Evolutionary conservation across 2,888 invertebrate species (phyloP).

Genomic region (Lepidonotus clava): DNA sequence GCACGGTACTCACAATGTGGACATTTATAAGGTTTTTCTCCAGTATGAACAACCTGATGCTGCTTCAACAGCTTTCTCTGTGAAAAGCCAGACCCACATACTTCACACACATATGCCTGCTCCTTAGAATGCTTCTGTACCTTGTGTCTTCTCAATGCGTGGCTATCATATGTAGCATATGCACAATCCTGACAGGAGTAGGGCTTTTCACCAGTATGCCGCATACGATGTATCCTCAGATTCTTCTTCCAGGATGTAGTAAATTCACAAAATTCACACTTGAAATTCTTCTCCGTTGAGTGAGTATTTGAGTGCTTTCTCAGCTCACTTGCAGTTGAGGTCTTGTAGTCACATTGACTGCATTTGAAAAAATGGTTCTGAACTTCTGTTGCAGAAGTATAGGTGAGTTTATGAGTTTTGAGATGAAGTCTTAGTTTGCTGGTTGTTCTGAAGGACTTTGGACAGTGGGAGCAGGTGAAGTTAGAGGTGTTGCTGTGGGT

Average conservation of each 20-base stretch:
- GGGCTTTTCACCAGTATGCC: slow-evolving; percentile 46
- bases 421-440: background rate
- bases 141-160: slow-evolving; percentile 13
- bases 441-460: slow-evolving; percentile 4
- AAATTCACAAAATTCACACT: slow-evolving; percentile 52
- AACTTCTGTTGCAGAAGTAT: background rate
- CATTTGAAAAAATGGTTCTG: background rate
- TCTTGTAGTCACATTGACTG: slow-evolving; percentile 18
- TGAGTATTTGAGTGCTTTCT: slow-evolving; percentile 2
- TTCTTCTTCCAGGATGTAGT: slow-evolving; percentile 50
- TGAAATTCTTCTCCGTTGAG: slow-evolving; percentile 43
- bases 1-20: slow-evolving; percentile 28
- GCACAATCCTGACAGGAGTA: slow-evolving; percentile 36
- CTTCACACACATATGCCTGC: slow-evolving; percentile 4
- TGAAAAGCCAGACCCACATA: slow-evolving; percentile 9
- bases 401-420: background rate
- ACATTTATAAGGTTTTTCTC: slow-evolving; percentile 48
- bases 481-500: background rate
- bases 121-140: background rate
- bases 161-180: slow-evolving; percentile 30
- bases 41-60: slow-evolving; percentile 46
- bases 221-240: slow-evolving; percentile 35
- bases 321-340: slow-evolving; percentile 32
- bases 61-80: background rate
- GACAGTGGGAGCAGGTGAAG: background rate